phyloP scores from a whole-genome alignment of 2,888 invertebrate genomes.

The Amiota mariae region DNA sequence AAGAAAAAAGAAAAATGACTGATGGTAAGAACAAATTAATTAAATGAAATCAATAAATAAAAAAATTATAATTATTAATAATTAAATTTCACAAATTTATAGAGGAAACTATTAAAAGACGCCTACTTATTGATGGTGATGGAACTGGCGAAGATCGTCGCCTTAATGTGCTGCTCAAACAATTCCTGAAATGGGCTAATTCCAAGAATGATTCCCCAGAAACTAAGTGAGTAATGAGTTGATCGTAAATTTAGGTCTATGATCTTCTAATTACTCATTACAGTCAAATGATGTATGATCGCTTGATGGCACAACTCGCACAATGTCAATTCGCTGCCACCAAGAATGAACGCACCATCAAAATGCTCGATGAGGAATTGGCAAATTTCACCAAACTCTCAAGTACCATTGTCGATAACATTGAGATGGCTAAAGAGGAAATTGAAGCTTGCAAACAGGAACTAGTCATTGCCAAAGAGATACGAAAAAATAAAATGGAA shows the following conservation, averaged over 20 bases:
- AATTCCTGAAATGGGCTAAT: conserved; percentile 86
- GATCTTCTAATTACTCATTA: no score
- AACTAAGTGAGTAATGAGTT: conserved; percentile 82
- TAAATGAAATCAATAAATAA: not conserved
- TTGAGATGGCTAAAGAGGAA: conserved; percentile 84
- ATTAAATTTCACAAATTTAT: conserved; percentile 41
- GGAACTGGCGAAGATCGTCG: conserved; percentile 96
- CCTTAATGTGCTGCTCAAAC: conserved; percentile 88
- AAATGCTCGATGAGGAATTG: conserved; percentile 89
- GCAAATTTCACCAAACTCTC: conserved; percentile 87
- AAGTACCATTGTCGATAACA: conserved; percentile 84
- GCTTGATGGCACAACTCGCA: conserved; percentile 86
- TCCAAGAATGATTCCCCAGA: conserved; percentile 78
- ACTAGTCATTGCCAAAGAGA: conserved; percentile 86
- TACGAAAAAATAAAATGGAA: conserved; percentile 91
- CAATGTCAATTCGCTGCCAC: conserved; percentile 91
- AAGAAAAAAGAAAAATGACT: no score
- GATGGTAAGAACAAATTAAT: conserved; percentile 39
- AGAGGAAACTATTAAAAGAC: conserved; percentile 95
- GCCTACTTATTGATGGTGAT: conserved; percentile 95
- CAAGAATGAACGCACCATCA: conserved; percentile 85
- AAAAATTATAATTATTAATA: conserved; percentile 13
- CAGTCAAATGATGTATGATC: conserved; percentile 82
- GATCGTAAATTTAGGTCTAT: no score
- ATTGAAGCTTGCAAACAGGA: conserved; percentile 89